These are phyloP conservation scores for Leptocoma aspasia DNA, from an alignment of 2,113 vertebrate genomes.

Conservation along the genomic window DNA sequence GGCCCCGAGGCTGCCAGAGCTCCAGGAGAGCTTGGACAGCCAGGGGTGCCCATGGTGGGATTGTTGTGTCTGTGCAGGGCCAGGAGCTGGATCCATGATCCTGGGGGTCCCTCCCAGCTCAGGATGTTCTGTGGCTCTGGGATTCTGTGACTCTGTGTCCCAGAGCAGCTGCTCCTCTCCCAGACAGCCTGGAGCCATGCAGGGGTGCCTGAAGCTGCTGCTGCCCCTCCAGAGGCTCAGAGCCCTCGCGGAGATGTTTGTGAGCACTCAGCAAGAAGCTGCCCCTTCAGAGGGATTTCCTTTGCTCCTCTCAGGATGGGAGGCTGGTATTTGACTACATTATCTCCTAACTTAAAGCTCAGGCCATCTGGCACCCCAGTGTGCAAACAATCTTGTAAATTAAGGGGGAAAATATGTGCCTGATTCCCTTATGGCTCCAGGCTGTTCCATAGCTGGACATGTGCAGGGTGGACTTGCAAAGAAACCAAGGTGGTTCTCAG, in stretches of 20 bases:
- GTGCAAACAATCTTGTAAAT: constrained; percentile 75
- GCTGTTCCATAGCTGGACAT: constrained; percentile 13
- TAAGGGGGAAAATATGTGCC: constrained; percentile 66
- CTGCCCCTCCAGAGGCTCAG: background rate
- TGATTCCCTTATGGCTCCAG: constrained; percentile 57
- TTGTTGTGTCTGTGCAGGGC: fast-evolving
- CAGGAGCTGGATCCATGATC: fast-evolving
- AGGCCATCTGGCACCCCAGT: constrained; percentile 73
- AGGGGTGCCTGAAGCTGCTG: background rate
- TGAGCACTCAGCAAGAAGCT: background rate
- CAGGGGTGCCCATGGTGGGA: background rate
- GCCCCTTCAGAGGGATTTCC: background rate
- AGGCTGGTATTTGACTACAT: constrained; percentile 68
- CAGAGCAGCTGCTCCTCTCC: background rate
- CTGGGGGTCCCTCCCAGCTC: background rate
- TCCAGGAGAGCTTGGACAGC: background rate
- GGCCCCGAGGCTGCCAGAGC: background rate
- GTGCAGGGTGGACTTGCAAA: background rate
- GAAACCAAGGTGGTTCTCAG: background rate
- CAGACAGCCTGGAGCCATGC: background rate
- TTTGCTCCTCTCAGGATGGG: constrained; percentile 51
- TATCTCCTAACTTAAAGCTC: constrained; percentile 73
- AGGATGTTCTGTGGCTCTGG: background rate
- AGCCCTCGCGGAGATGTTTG: background rate
- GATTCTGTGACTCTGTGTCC: background rate